Percentiles rank a stretch among this genome's conserved stretches.
phyloP scores from a whole-genome alignment of 1,140 invertebrate species.

The Drosophila micromelanica region DNA sequence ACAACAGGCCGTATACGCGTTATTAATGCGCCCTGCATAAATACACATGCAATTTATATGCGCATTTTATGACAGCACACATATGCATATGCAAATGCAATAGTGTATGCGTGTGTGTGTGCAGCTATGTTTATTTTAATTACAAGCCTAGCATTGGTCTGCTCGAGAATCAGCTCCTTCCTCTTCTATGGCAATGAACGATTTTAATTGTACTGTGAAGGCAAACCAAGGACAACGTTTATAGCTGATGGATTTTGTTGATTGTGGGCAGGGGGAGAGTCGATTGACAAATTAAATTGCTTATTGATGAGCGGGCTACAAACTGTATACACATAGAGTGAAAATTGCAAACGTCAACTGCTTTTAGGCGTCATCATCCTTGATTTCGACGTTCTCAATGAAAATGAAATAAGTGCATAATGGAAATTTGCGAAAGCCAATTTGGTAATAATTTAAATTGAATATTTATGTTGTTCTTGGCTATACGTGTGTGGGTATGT shows the following conservation, averaged over 20 bases:
- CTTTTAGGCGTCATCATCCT: slow-evolving; percentile 55
- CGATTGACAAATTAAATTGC: slow-evolving; percentile 82
- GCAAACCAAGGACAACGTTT: slow-evolving; percentile 38
- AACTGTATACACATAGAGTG: slow-evolving; percentile 15
- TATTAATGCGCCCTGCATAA: slow-evolving; percentile 72
- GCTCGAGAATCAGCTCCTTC: neutral
- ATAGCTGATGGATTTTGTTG: slow-evolving; percentile 70
- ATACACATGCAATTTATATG: slow-evolving; percentile 74
- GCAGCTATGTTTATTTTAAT: slow-evolving; percentile 72
- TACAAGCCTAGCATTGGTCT: slow-evolving; percentile 46
- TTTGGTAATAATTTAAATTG: slow-evolving; percentile 82
- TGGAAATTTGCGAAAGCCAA: slow-evolving; percentile 80
- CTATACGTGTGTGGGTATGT: slow-evolving; percentile 12
- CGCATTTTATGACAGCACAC: slow-evolving; percentile 72
- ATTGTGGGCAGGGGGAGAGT: slow-evolving; percentile 46
- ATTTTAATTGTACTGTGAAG: slow-evolving; percentile 61
- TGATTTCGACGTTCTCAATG: slow-evolving; percentile 18
- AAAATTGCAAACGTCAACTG: slow-evolving; percentile 58
- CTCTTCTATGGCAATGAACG: slow-evolving; percentile 16
- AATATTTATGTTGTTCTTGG: slow-evolving; percentile 72
- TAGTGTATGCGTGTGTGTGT: neutral
- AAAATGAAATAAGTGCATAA: slow-evolving; percentile 80
- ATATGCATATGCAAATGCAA: slow-evolving; percentile 22
- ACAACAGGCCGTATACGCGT: slow-evolving; percentile 70
- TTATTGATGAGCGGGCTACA: slow-evolving; percentile 71